Evolutionary conservation across 2,113 vertebrate species (phyloP).

Genomic region (Triplophysa rosa): DNA sequence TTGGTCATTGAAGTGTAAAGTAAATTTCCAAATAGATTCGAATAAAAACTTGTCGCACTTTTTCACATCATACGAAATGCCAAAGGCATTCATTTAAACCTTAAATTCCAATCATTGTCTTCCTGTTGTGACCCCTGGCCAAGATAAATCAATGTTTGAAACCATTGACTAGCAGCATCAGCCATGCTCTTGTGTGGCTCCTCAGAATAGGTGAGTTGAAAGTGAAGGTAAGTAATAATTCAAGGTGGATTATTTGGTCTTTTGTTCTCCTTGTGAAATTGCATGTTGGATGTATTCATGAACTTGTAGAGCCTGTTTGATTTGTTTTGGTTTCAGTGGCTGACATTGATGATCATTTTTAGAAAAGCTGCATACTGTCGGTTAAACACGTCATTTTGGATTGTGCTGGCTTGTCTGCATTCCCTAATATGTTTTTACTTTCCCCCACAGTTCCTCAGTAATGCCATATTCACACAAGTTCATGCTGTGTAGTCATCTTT

Average conservation of each 20-base stretch:
- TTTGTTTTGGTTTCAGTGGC: background rate
- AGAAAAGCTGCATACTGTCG: background rate
- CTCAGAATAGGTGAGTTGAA: conserved; percentile 41
- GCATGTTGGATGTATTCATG: background rate
- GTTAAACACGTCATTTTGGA: background rate
- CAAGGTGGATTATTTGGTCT: background rate
- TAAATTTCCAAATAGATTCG: background rate
- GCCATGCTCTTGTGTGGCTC: background rate
- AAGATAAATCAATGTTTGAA: conserved; percentile 6
- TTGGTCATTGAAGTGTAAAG: conserved; percentile 6
- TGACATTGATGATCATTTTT: background rate
- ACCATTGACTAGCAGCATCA: background rate
- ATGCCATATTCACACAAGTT: background rate
- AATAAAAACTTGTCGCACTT: conserved; percentile 1
- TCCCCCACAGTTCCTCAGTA: background rate
- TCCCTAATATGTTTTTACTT: too few species aligned
- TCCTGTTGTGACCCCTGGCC: conserved; percentile 9
- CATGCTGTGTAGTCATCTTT: too few species aligned
- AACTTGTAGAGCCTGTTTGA: background rate
- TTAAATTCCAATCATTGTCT: conserved; percentile 9
- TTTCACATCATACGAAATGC: background rate
- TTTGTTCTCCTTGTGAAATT: background rate
- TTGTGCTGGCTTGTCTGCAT: background rate
- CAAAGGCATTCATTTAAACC: background rate
- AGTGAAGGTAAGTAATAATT: conserved; percentile 47